Evolutionary conservation across 2,888 invertebrate species (phyloP).

Genomic region (Xylota segnis): DNA sequence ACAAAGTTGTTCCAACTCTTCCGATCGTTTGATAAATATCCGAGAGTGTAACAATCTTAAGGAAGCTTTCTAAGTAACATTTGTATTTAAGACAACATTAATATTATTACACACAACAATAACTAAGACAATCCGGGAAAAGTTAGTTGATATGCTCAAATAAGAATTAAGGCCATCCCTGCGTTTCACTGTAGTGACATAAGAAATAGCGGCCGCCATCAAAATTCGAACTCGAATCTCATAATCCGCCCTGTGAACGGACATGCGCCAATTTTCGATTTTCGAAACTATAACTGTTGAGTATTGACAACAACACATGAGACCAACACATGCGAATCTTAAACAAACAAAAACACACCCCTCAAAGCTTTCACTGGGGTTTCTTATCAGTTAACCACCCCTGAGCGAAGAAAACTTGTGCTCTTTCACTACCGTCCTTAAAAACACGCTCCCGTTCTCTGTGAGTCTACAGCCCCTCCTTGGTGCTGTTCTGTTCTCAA

Average conservation of each 20-base stretch:
- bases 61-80: too few relatives aligned
- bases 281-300: slow-evolving; percentile 77
- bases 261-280: slow-evolving; percentile 60
- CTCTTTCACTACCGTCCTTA: slow-evolving; percentile 6
- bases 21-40: too few relatives aligned
- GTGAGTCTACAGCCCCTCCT: background rate
- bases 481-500: slow-evolving; percentile 18
- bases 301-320: slow-evolving; percentile 71
- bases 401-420: slow-evolving; percentile 28
- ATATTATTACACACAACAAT: too few relatives aligned
- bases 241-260: slow-evolving; percentile 64
- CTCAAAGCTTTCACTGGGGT: slow-evolving; percentile 62
- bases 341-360: slow-evolving; percentile 77
- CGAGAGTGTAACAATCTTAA: too few relatives aligned
- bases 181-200: background rate
- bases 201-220: slow-evolving; percentile 54
- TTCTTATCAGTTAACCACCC: slow-evolving; percentile 69
- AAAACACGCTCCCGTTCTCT: slow-evolving; percentile 14
- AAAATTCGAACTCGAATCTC: slow-evolving; percentile 59
- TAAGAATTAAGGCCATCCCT: too few relatives aligned
- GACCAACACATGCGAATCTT: slow-evolving; percentile 52
- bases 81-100: too few relatives aligned
- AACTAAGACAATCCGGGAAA: too few relatives aligned
- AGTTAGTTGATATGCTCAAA: too few relatives aligned
- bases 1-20: too few relatives aligned